phyloP scores from a whole-genome alignment of 2,888 invertebrate species.

The Acleris laterana region DNA sequence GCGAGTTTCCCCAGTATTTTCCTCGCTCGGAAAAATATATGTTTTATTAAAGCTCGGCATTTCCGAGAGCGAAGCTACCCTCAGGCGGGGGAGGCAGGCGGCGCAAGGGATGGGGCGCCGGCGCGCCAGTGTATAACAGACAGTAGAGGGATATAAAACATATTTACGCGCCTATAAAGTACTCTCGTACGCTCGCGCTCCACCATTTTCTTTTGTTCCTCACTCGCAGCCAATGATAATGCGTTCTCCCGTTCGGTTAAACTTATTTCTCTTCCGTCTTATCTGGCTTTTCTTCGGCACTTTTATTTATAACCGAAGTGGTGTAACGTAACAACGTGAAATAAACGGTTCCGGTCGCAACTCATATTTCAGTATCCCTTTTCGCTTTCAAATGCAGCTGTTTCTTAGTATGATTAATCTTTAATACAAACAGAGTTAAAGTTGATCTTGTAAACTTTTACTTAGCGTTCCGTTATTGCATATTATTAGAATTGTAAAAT shows the following conservation, averaged over 20 bases:
- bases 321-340: slow-evolving; percentile 71
- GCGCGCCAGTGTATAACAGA: slow-evolving; percentile 84
- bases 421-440: neutral
- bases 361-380: slow-evolving; percentile 63
- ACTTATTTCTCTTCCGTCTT: slow-evolving; percentile 82
- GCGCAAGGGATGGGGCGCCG: slow-evolving; percentile 58
- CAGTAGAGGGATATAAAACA: slow-evolving; percentile 85
- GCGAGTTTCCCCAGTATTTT: slow-evolving; percentile 85
- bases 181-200: slow-evolving; percentile 83
- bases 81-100: slow-evolving; percentile 63
- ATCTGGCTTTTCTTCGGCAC: slow-evolving; percentile 79
- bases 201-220: slow-evolving; percentile 84
- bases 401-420: slow-evolving; percentile 40
- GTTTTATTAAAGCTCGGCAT: slow-evolving; percentile 85
- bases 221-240: slow-evolving; percentile 83
- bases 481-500: too few relatives aligned
- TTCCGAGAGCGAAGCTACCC: slow-evolving; percentile 82
- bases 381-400: slow-evolving; percentile 51
- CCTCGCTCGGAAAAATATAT: slow-evolving; percentile 85
- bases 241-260: slow-evolving; percentile 82
- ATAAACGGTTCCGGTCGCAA: slow-evolving; percentile 70
- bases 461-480: too few relatives aligned
- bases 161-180: slow-evolving; percentile 85
- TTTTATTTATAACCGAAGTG: slow-evolving; percentile 80
- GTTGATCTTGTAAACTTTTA: too few relatives aligned